Evolutionary conservation across 1,140 invertebrate genomes (phyloP), one percentile per base, ranked within the genome.

Genomic region (Hyles vespertilio): DNA sequence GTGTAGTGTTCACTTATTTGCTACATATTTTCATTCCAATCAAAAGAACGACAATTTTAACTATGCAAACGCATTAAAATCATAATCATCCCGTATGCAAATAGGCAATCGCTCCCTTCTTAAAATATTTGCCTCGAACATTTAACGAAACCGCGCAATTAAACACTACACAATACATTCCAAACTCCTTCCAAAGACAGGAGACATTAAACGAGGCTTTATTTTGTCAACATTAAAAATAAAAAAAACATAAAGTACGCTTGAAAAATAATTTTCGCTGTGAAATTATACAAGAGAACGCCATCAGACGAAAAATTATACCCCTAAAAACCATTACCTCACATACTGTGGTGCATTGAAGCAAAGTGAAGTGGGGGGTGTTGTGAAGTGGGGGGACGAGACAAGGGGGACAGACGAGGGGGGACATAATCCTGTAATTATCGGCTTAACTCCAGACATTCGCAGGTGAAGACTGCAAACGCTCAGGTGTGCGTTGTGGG

Each of bases 241-340:
- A 11, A 32, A 40, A 40, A 40, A 40, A 40, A 22, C 11, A 12
- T 7, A 8, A 56, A 59, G 58, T 22, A 54, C 51, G 72, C 72
- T 61, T 68, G 69, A 70, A 65, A 54, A 69, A 77, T 75, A 83
- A 83, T 83, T 83, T 51, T 72, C 66, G 65, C 70, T 67, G 49
- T 22, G 69, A 75, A 81, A 84, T 84, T 79, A 79, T 79, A 76
- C 72, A 82, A 82, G 79, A 65, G 67, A 79, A 77, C 67, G 69
- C 70, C 79, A 80, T 80, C 80, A 80, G 79, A 83, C 79, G 77
- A 83, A 83, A 83, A 85, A 81, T 85, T 85, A 78, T 79, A 74
- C 59, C 70, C 69, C 73, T 77, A 81, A 85, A 81, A 85, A 85
- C 79, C 82, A 83, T 85, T 83, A 85, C 70, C 67, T 71, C 80